phyloP scores from a whole-genome alignment of 1,140 invertebrate genomes.

The Drepana arcuata region DNA sequence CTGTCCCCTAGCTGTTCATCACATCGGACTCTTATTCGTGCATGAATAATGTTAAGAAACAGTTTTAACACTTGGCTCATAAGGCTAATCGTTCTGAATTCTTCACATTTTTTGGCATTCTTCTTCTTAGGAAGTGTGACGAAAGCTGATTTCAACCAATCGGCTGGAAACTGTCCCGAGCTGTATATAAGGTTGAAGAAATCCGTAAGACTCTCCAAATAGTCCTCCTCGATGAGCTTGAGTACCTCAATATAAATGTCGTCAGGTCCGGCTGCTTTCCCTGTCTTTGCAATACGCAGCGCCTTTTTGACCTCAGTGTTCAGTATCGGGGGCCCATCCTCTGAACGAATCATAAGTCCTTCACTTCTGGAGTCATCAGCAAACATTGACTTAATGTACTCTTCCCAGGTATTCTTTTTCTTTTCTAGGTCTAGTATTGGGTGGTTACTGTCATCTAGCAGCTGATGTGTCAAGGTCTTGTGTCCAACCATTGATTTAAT shows the following conservation, averaged over 20 bases:
- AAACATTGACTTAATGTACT: not conserved
- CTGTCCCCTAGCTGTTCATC: no score
- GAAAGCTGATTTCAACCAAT: no score
- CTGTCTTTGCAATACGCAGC: not conserved
- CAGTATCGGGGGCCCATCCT: not conserved
- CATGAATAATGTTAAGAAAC: no score
- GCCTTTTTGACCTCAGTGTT: not conserved
- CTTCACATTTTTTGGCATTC: no score
- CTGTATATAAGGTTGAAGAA: no score
- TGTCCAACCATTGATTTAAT: constrained; percentile 2
- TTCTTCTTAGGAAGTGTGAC: no score
- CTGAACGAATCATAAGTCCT: not conserved
- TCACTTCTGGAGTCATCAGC: not conserved
- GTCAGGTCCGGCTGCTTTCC: not conserved
- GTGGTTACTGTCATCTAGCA: not conserved
- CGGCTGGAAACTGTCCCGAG: no score
- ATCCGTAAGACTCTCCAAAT: no score
- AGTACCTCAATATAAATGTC: not conserved
- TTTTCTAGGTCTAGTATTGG: not conserved
- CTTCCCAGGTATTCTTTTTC: not conserved
- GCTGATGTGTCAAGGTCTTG: not conserved
- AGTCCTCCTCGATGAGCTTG: not conserved
- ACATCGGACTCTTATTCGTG: no score
- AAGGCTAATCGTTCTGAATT: no score
- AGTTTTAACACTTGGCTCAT: no score